Evolutionary conservation across 1,140 invertebrate species (phyloP).

Genomic region (Caenorhabditis tropicalis): DNA sequence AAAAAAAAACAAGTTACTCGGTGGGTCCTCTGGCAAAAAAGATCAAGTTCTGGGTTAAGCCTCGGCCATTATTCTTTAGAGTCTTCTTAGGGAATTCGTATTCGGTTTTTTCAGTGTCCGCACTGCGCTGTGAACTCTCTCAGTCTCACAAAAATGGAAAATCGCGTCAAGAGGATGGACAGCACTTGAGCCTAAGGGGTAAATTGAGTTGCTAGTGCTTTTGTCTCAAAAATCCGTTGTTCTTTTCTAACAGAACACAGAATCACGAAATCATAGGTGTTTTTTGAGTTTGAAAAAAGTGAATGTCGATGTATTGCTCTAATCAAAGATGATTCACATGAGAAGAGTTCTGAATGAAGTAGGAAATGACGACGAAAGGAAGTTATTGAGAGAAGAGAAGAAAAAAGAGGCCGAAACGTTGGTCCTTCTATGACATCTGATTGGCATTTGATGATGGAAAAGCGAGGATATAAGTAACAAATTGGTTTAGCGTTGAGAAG

Average conservation of each 20-base stretch:
- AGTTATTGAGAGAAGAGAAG: background rate
- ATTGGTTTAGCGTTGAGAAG: slow-evolving; percentile 22
- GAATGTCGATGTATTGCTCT: too few species aligned
- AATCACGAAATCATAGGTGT: too few species aligned
- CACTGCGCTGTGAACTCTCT: slow-evolving; percentile 19
- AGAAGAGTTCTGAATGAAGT: too few species aligned
- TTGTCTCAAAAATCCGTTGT: background rate
- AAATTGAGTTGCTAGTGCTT: slow-evolving; percentile 36
- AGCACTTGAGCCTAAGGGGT: background rate
- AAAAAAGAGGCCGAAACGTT: background rate
- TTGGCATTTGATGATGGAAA: slow-evolving; percentile 18
- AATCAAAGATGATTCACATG: too few species aligned
- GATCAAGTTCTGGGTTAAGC: slow-evolving; percentile 26
- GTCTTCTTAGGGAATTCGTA: background rate
- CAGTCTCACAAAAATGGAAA: background rate
- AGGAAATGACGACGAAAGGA: background rate
- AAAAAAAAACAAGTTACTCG: background rate
- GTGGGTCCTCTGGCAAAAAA: background rate
- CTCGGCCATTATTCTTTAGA: background rate
- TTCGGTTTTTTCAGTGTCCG: background rate
- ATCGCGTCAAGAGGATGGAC: slow-evolving; percentile 10
- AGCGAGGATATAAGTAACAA: background rate
- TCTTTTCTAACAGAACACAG: background rate
- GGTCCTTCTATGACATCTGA: background rate
- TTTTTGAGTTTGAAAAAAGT: too few species aligned